These are phyloP conservation scores for Pterois miles DNA, from an alignment of 2,797 vertebrate genomes.

Conservation along the genomic window DNA sequence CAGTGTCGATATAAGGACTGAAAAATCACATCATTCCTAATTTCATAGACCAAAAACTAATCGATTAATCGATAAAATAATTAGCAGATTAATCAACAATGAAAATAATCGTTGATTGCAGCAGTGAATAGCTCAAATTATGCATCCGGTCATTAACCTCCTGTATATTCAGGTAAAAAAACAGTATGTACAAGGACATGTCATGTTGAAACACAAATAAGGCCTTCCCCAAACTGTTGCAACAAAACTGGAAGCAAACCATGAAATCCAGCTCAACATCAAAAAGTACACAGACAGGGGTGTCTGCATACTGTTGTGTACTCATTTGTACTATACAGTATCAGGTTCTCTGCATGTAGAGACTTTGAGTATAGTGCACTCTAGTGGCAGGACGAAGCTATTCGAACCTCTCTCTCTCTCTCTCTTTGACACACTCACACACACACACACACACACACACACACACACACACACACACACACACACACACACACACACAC, in stretches of 20 bases:
- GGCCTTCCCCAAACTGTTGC: no score
- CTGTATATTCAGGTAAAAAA: background rate
- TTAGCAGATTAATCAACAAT: no score
- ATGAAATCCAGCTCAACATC: background rate
- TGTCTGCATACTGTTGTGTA: background rate
- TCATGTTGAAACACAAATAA: no score
- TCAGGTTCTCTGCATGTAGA: background rate
- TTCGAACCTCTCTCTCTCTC: constrained; percentile 1
- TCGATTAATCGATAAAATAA: no score
- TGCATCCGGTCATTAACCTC: background rate
- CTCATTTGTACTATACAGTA: background rate
- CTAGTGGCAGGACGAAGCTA: constrained; percentile 54
- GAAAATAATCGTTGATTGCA: no score
- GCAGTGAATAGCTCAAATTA: background rate
- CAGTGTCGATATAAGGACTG: no score
- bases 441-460: background rate
- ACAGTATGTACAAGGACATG: no score
- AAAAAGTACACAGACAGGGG: background rate
- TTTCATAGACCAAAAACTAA: no score
- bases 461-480: background rate
- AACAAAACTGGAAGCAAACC: no score
- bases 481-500: no score
- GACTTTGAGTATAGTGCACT: constrained; percentile 58
- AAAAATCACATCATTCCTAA: no score
- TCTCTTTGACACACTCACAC: background rate